Base-by-base conservation (phyloP, 2,888 invertebrate species). In the Brenthis hecate region DNA sequence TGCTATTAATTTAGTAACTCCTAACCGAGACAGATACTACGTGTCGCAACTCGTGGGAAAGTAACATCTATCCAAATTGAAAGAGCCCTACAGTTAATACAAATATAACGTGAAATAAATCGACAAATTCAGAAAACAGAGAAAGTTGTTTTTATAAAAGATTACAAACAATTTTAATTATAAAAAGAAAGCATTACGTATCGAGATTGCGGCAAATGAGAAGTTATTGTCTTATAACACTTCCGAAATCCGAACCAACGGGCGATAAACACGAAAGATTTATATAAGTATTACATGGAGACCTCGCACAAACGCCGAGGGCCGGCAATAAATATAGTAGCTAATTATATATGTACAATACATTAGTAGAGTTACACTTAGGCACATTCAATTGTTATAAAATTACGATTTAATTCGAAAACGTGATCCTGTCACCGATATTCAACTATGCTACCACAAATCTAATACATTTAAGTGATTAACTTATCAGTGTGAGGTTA, bases 341-440 rank as follows among this genome's bases (percentile, higher is more conserved):
- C 82, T 81, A 82, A 82, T 82, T 81, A 86, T 81, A 56, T 86
- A 86, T 86, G 84, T 88, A 89, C 86, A 89, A 87, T 82, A 82
- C 56, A 80, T 81, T 89, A 91, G 85, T 60, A 91, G 80, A 85
- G 87, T 87, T 91, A 93, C 93, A 93, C 92, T 92, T 93, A 93
- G 93, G 93, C 93, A 93, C 93, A 93, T 93, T 19, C 93, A 89
- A 93, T 93, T 93, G 86, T 93, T 93, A 91, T 92, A 90, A 91
- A 92, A 89, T 91, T 89, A 92, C 89, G 82, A 85, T 86, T 89
- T 88, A 89, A 89, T 91, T 87, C 86, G 86, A 90, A 89, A 90
- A 85, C 79, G 88, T 87, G 87, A 86, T 85, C 85, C 83, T 81
- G 86, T 85, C 86, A 85, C 85, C 84, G 81, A 83, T 82, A 84